Evolutionary conservation across 2,113 vertebrate genomes (phyloP), one percentile per base, ranked within the genome.

Genomic region (Asarcornis scutulata): DNA sequence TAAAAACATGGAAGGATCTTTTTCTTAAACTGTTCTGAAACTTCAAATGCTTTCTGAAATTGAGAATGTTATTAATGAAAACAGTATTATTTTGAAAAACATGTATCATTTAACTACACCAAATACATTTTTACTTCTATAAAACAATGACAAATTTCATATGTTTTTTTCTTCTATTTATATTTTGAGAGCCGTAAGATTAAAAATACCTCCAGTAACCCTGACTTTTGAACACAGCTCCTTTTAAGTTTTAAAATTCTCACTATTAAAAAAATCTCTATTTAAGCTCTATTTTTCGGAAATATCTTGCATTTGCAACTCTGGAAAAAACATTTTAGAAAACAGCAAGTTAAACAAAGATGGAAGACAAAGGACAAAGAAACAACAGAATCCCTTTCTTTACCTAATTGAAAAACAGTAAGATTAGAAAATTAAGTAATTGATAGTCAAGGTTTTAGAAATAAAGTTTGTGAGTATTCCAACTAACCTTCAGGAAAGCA

Each of bases 51-150:
- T 94, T 94, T 44, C 76, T 89, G 83, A 83, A 96, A 86, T 74
- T 85, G 40, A 74, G 75, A 95, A 72, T 91, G 87, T 95, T 92
- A 85, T 94, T 94, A 95, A 95, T 91, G 62, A 94, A 95, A 95
- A 96, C 82, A 95, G 31, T 62, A 76, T 6, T 58, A 60, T 74
- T 91, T 79, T 76, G 26, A 93, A 82, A 95, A 84, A 84, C 8
- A 23, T 53, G 8, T 75, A 92, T 50, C 53, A 73, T 89, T 76
- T 92, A 82, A 75, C 66, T 82, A 81, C 53, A 86, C 60, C 66
- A 68, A 82, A 52, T 95, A 72, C 4, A 67, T 56, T 93, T 94
- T 93, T 93, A 6, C n/a, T 82, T 23, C 77, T 82, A 20, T 53
- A 82, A 93, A 92, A 95, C 44, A 86, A 85, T 62, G 63, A 87